phyloP scores from a whole-genome alignment of 2,797 vertebrate species.

The Phrynocephalus vlangalii region DNA sequence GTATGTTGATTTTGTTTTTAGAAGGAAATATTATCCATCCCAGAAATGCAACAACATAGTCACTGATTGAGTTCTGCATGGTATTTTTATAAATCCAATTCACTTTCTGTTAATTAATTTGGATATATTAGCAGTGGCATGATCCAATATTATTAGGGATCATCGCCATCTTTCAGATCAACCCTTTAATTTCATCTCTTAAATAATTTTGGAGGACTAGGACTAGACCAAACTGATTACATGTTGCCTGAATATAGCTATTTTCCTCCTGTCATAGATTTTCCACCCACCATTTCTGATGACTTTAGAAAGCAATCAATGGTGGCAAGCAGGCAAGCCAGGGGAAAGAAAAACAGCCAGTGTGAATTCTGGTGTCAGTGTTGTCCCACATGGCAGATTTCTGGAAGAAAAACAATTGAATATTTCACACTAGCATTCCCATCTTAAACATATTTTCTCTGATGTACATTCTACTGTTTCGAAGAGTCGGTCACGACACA shows the following conservation, averaged over 20 bases:
- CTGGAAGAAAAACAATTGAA: not conserved
- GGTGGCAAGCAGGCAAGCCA: not conserved
- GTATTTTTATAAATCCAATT: conserved; percentile 59
- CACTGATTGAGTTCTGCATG: conserved; percentile 27
- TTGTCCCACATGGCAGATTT: not conserved
- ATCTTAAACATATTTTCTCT: not conserved
- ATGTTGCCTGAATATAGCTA: not conserved
- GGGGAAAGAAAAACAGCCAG: not conserved
- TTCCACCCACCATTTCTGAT: not conserved
- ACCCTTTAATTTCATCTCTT: conserved; percentile 38
- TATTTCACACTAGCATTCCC: not conserved
- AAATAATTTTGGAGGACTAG: conserved; percentile 14
- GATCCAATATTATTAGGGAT: conserved; percentile 48
- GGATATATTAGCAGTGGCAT: conserved; percentile 31
- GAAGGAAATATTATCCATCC: conserved; percentile 26
- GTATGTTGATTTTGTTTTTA: conserved; percentile 1
- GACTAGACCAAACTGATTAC: not conserved
- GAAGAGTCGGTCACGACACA: too few species aligned
- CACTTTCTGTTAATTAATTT: conserved; percentile 53
- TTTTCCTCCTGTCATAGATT: not conserved
- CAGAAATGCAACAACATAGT: not conserved
- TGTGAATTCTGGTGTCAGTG: not conserved
- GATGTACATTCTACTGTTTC: not conserved
- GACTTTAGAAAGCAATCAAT: not conserved
- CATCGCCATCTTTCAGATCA: not conserved